Conservation (phyloP, 2,888 invertebrate genomes). For the Nineta flava region DNA sequence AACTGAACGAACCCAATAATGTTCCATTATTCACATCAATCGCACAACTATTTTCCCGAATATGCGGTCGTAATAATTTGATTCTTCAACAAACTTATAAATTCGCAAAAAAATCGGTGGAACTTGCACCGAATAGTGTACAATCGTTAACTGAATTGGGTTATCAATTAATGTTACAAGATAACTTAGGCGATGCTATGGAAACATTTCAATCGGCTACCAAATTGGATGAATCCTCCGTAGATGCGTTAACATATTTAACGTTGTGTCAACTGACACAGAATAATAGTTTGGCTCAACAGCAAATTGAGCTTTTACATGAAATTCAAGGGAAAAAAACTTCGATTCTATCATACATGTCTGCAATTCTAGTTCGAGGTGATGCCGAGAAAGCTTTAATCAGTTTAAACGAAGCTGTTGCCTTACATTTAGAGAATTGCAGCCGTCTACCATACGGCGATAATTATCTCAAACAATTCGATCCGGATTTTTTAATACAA, state of each 20-base stretch:
- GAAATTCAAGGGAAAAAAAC: constrained; percentile 58
- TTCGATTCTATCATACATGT: constrained; percentile 48
- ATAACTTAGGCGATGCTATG: constrained; percentile 61
- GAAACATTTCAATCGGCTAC: constrained; percentile 66
- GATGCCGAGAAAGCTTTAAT: constrained; percentile 34
- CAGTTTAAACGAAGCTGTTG: constrained; percentile 44
- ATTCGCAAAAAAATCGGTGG: constrained; percentile 64
- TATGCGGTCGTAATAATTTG: constrained; percentile 47
- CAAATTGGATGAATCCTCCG: constrained; percentile 69
- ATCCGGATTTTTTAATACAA: constrained; percentile 74
- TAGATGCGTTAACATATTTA: constrained; percentile 63
- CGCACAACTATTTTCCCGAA: constrained; percentile 52
- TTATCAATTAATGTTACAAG: constrained; percentile 57
- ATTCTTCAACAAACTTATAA: constrained; percentile 59
- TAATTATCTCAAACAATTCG: constrained; percentile 54
- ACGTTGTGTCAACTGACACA: constrained; percentile 69
- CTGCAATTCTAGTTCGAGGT: constrained; percentile 43
- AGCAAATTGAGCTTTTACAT: constrained; percentile 73
- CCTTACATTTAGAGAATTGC: constrained; percentile 32
- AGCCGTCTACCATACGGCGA: constrained; percentile 52
- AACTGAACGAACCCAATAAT: constrained; percentile 63
- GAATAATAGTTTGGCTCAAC: constrained; percentile 54
- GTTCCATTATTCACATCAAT: constrained; percentile 49
- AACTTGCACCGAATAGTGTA: constrained; percentile 48
- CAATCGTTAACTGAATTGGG: constrained; percentile 70